phyloP scores from a whole-genome alignment of 2,797 vertebrate species.

The Parambassis ranga region DNA sequence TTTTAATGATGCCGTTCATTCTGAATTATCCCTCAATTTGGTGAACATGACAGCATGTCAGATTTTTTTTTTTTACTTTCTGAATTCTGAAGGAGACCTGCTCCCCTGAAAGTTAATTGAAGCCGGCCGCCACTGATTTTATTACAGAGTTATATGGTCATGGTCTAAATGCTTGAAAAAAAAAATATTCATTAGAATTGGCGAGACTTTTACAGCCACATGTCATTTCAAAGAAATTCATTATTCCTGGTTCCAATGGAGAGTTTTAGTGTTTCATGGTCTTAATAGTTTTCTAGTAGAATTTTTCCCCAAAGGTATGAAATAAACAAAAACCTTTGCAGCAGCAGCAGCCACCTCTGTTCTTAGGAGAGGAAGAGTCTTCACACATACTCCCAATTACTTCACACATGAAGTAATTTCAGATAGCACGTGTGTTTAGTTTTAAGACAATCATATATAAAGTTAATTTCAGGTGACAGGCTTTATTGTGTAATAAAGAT shows the following conservation, averaged over 20 bases:
- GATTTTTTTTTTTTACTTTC: background rate
- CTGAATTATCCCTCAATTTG: conserved; percentile 34
- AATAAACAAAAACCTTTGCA: background rate
- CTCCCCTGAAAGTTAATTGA: conserved; percentile 43
- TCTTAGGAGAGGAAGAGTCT: no score
- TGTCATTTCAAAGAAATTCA: conserved; percentile 41
- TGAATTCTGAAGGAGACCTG: conserved; percentile 34
- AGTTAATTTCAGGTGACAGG: no score
- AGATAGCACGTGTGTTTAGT: no score
- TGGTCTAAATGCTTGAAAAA: conserved; percentile 6
- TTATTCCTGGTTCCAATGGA: conserved; percentile 31
- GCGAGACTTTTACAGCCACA: conserved; percentile 30
- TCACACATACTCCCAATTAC: no score
- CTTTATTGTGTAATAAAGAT: no score
- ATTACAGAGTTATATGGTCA: conserved; percentile 17
- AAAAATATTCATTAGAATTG: conserved; percentile 26
- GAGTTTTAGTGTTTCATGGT: conserved; percentile 20
- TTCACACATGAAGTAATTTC: no score
- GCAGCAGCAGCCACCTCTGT: no score
- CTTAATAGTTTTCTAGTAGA: conserved; percentile 8
- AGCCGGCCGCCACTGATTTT: conserved; percentile 41
- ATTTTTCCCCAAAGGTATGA: background rate
- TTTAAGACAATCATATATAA: no score
- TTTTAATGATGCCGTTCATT: conserved; percentile 17
- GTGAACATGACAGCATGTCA: conserved; percentile 13